These are phyloP conservation scores for Toxotes jaculatrix DNA, from an alignment of 2,113 vertebrate species.

Conservation along the genomic window DNA sequence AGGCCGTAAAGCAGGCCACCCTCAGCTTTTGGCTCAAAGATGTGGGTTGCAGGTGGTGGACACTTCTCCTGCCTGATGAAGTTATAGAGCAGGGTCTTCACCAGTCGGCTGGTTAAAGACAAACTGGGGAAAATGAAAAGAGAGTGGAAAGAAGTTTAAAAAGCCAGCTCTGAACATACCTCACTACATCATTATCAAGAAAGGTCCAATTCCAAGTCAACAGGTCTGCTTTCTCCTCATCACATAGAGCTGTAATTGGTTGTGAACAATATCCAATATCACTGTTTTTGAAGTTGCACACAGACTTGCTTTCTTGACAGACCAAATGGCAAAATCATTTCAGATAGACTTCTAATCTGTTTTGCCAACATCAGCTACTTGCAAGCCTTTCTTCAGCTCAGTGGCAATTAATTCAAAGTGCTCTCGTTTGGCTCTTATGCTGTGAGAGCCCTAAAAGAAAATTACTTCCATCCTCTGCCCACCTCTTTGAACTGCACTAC, in stretches of 20 bases:
- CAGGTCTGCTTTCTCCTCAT: background rate
- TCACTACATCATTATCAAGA: background rate
- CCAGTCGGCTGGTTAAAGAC: conserved; percentile 94
- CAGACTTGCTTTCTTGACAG: background rate
- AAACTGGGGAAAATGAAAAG: conserved; percentile 80
- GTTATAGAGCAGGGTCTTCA: conserved; percentile 98
- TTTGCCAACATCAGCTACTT: conserved; percentile 39
- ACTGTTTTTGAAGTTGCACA: background rate
- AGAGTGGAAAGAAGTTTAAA: background rate
- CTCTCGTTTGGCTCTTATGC: conserved; percentile 34
- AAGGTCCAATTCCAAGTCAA: background rate
- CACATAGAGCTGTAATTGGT: background rate
- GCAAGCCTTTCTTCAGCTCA: conserved; percentile 39
- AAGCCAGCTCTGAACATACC: background rate
- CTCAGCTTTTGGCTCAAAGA: conserved; percentile 90
- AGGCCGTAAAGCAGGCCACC: conserved; percentile 94
- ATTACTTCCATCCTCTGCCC: conserved; percentile 35
- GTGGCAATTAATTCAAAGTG: conserved; percentile 48
- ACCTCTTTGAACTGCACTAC: conserved; percentile 5
- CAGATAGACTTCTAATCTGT: conserved; percentile 10
- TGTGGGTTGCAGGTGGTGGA: conserved; percentile 89
- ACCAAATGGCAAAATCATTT: conserved; percentile 4
- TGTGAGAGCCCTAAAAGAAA: conserved; percentile 50
- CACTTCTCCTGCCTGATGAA: conserved; percentile 98
- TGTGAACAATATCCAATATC: background rate